phyloP scores from a whole-genome alignment of 2,888 invertebrate species.

The Belgica antarctica region DNA sequence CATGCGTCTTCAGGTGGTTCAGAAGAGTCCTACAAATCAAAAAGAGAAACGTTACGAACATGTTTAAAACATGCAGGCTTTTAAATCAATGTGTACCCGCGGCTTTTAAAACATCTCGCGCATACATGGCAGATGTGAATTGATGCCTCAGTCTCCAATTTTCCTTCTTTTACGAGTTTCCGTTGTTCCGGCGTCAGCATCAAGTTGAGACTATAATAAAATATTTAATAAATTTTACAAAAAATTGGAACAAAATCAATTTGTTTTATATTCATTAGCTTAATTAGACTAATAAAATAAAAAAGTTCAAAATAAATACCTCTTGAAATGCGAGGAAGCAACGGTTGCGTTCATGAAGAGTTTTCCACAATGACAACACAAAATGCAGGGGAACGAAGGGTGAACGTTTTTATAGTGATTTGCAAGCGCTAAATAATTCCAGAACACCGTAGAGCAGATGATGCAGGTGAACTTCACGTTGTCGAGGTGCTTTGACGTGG shows the following conservation, averaged over 20 bases:
- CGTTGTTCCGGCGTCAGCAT: background rate
- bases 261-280: too few species aligned
- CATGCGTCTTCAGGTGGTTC: constrained; percentile 30
- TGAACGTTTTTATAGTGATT: constrained; percentile 33
- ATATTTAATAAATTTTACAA: too few species aligned
- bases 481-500: constrained; percentile 48
- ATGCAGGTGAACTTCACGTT: constrained; percentile 47
- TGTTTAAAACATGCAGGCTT: background rate
- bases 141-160: background rate
- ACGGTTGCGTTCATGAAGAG: constrained; percentile 24
- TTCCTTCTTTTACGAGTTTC: constrained; percentile 9
- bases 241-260: too few species aligned
- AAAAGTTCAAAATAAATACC: too few species aligned
- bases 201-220: too few species aligned
- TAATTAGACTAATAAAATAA: too few species aligned
- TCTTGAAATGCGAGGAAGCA: background rate
- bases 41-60: background rate
- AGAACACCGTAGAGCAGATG: constrained; percentile 23
- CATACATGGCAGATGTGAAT: constrained; percentile 13
- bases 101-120: background rate
- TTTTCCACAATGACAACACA: constrained; percentile 39
- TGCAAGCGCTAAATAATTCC: constrained; percentile 36
- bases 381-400: constrained; percentile 12
- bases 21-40: too few species aligned
- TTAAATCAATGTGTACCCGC: too few species aligned